phyloP scores from a whole-genome alignment of 2,888 invertebrate genomes.

The Nephrotoma flavescens region DNA sequence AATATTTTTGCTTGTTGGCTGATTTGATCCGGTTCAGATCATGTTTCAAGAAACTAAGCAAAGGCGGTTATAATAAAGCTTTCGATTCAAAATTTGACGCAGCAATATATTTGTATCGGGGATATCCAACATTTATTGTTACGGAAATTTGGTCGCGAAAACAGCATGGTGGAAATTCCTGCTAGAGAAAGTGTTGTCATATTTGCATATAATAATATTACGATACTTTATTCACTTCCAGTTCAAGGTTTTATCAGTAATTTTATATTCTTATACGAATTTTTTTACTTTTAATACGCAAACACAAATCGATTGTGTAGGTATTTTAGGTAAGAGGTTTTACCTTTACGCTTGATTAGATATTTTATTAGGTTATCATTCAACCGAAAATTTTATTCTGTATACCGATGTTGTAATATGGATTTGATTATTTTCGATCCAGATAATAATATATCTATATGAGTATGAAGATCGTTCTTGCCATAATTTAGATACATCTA shows the following conservation, averaged over 20 bases:
- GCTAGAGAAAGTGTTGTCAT: too few species aligned
- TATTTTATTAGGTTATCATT: background rate
- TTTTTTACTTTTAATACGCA: background rate
- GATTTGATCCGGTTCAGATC: too few species aligned
- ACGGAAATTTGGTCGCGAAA: too few species aligned
- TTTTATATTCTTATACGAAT: background rate
- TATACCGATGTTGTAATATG: background rate
- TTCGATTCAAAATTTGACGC: too few species aligned
- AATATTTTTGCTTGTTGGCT: too few species aligned
- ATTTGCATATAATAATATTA: background rate
- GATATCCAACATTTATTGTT: too few species aligned
- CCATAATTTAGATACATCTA: background rate
- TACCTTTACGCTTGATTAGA: background rate
- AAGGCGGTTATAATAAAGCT: too few species aligned
- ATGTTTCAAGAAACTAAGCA: too few species aligned
- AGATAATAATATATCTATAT: background rate
- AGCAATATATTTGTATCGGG: too few species aligned
- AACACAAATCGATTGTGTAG: background rate
- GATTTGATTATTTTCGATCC: background rate
- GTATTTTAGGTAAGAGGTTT: background rate
- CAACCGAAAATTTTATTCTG: background rate
- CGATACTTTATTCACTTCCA: background rate
- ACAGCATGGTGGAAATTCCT: too few species aligned
- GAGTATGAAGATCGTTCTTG: background rate
- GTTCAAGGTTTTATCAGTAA: background rate